These are phyloP conservation scores for Papilio dardanus DNA, from an alignment of 1,140 invertebrate genomes.

Conservation along the genomic window DNA sequence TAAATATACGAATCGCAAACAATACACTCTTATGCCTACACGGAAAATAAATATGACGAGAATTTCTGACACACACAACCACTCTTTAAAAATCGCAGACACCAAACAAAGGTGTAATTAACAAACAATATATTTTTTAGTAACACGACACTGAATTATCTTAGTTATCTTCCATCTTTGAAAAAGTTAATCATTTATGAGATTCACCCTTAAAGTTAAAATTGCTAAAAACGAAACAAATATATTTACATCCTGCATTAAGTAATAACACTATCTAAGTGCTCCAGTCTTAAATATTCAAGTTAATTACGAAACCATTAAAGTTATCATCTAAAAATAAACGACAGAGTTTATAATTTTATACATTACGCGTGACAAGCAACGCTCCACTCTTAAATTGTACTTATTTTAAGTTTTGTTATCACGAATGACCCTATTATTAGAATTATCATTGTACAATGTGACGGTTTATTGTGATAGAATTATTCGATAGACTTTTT, in stretches of 20 bases:
- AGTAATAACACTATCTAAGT: not conserved
- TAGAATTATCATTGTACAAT: not conserved
- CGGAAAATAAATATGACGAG: not conserved
- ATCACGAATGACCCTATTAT: slow-evolving; percentile 5
- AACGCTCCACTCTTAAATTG: not conserved
- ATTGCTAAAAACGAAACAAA: no score
- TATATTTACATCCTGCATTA: no score
- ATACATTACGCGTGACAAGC: not conserved
- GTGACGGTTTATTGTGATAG: not conserved
- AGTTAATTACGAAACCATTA: slow-evolving; percentile 1
- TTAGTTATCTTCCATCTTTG: not conserved
- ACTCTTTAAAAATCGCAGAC: not conserved
- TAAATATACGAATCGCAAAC: slow-evolving; percentile 20
- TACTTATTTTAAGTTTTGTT: slow-evolving; percentile 12
- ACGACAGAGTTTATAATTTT: not conserved
- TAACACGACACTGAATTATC: no score
- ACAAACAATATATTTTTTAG: not conserved
- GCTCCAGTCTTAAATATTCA: not conserved
- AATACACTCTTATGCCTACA: not conserved
- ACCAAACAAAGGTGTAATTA: not conserved
- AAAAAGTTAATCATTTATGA: not conserved
- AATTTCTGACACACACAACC: not conserved
- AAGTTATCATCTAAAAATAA: slow-evolving; percentile 1
- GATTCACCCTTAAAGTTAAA: not conserved
- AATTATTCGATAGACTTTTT: not conserved